Percentiles rank a stretch among this genome's conserved stretches.
Evolutionary conservation across 2,113 vertebrate species (phyloP).

Genomic region (Pelecanoides urinatrix): DNA sequence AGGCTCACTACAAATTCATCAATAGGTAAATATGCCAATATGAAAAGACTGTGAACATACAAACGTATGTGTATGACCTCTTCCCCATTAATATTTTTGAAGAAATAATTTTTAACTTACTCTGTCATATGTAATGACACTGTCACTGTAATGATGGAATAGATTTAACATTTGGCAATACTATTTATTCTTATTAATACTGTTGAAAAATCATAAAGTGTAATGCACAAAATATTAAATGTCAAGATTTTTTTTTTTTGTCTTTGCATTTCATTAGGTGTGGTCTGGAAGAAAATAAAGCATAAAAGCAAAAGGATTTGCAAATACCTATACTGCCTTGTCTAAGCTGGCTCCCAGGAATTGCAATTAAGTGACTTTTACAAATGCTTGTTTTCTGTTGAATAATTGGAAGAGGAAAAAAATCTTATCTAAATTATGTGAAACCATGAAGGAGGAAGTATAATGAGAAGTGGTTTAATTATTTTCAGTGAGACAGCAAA

Average conservation of each 20-base stretch:
- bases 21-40: background rate
- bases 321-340: background rate
- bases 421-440: background rate
- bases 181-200: background rate
- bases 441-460: background rate
- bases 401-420: background rate
- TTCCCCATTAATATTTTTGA: background rate
- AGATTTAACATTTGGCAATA: background rate
- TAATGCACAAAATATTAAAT: background rate
- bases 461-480: constrained; percentile 11
- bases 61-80: background rate
- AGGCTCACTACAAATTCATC: background rate
- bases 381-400: constrained; percentile 11
- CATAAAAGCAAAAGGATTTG: background rate
- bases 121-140: background rate
- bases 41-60: background rate
- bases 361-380: background rate
- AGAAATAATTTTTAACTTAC: background rate
- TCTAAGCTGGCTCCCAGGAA: background rate
- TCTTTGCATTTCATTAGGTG: background rate
- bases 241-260: background rate
- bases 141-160: background rate
- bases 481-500: constrained; percentile 27
- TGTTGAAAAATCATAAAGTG: background rate
- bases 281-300: background rate